phyloP scores from a whole-genome alignment of 2,888 invertebrate genomes.

The Hirtodrosophila alboralis region DNA sequence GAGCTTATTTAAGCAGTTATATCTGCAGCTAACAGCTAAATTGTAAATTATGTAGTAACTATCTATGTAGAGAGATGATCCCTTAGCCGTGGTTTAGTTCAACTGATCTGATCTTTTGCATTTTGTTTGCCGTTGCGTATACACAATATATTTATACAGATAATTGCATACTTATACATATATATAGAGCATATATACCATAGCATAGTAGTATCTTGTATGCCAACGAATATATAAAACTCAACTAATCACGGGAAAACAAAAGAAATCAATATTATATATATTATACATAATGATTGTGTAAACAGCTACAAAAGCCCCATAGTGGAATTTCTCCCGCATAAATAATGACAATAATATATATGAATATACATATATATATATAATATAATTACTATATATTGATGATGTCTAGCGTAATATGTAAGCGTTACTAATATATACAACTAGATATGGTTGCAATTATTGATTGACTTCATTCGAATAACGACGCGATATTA shows the following conservation, averaged over 20 bases:
- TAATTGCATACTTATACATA: conserved; percentile 38
- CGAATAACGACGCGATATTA: conserved; percentile 69
- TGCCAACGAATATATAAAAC: conserved; percentile 59
- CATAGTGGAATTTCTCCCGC: conserved; percentile 79
- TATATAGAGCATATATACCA: conserved; percentile 25
- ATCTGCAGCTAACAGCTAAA: conserved; percentile 25
- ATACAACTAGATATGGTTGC: conserved; percentile 31
- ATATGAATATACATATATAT: conserved; percentile 60
- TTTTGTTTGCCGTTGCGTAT: conserved; percentile 43
- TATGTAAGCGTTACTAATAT: conserved; percentile 64
- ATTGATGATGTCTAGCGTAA: conserved; percentile 62
- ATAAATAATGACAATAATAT: conserved; percentile 80
- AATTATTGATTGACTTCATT: conserved; percentile 30
- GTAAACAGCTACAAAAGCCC: conserved; percentile 53
- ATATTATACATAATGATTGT: conserved; percentile 32
- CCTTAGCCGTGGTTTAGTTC: conserved; percentile 44
- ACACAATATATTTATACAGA: conserved; percentile 39
- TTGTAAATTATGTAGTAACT: conserved; percentile 69
- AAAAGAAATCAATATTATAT: conserved; percentile 17
- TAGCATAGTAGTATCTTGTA: conserved; percentile 59
- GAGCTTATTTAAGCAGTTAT: conserved; percentile 81
- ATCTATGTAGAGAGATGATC: conserved; percentile 33
- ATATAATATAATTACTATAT: conserved; percentile 26
- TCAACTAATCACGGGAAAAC: conserved; percentile 27
- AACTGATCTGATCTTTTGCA: conserved; percentile 58